Conservation (phyloP, 2,797 vertebrate genomes). For the Myotis daubentonii region DNA sequence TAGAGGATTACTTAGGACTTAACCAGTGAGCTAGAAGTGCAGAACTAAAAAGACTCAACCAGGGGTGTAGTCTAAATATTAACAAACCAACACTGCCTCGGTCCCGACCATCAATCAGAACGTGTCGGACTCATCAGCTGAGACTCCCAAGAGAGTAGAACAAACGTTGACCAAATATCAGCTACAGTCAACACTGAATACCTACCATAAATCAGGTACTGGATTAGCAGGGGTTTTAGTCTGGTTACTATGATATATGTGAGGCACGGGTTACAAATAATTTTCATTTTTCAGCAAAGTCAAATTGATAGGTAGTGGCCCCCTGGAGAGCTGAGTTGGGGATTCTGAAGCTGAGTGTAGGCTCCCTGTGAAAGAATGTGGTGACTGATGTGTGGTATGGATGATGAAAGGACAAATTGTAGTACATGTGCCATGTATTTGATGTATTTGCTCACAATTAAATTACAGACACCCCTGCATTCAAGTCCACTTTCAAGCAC, state of each 20-base stretch:
- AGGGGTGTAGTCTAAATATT: not conserved
- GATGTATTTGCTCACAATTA: not conserved
- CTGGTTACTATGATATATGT: not conserved
- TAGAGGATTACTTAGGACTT: not conserved
- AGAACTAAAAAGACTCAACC: conserved; percentile 17
- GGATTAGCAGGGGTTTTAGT: not conserved
- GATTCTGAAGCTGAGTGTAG: not conserved
- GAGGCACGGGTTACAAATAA: not conserved
- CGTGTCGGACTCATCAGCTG: not conserved
- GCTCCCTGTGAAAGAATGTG: not conserved
- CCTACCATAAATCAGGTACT: not conserved
- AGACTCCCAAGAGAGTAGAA: not conserved
- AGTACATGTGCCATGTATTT: not conserved
- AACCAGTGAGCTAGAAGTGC: not conserved
- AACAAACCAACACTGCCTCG: not conserved
- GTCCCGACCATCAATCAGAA: not conserved
- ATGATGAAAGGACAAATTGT: not conserved
- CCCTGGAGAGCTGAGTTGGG: not conserved
- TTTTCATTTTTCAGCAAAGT: not conserved
- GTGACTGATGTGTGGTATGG: not conserved
- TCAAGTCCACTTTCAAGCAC: not conserved
- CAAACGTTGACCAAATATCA: not conserved
- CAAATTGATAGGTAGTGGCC: not conserved
- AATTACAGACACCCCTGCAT: not conserved
- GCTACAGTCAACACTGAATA: not conserved